phyloP scores from a whole-genome alignment of 2,888 invertebrate genomes.

The Tipula helvola region DNA sequence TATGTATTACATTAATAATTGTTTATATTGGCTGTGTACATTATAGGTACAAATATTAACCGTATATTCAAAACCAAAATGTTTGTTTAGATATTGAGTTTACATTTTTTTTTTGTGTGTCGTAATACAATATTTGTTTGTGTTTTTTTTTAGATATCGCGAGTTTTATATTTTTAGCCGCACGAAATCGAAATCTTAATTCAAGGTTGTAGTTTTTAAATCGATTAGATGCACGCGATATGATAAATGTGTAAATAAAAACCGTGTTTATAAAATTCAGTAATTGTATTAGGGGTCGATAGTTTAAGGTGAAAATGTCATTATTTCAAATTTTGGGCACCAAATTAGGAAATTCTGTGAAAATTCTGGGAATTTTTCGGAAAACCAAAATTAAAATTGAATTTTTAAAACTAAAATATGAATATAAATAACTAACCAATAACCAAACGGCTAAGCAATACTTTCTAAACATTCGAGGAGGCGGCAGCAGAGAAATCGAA shows the following conservation, averaged over 20 bases:
- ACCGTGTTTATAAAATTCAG: no score
- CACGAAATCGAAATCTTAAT: neutral
- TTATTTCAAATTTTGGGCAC: no score
- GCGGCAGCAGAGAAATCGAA: no score
- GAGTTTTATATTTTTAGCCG: neutral
- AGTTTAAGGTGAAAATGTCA: no score
- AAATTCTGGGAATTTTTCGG: no score
- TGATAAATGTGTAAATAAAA: neutral
- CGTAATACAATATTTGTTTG: neutral
- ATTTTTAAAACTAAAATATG: no score
- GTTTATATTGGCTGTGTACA: neutral
- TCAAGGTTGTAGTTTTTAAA: neutral
- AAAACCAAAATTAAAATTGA: no score
- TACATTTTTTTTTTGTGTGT: neutral
- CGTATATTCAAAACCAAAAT: neutral
- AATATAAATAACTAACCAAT: no score
- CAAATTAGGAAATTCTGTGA: no score
- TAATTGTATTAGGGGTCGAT: no score
- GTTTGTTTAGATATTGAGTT: neutral
- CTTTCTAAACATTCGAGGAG: no score
- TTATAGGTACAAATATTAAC: neutral
- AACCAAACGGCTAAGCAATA: no score
- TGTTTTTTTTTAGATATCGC: neutral
- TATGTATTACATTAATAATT: neutral
- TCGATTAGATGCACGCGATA: neutral